Conservation (phyloP, 92 coral and sea anemone genomes). For the Phenganax marumi region DNA sequence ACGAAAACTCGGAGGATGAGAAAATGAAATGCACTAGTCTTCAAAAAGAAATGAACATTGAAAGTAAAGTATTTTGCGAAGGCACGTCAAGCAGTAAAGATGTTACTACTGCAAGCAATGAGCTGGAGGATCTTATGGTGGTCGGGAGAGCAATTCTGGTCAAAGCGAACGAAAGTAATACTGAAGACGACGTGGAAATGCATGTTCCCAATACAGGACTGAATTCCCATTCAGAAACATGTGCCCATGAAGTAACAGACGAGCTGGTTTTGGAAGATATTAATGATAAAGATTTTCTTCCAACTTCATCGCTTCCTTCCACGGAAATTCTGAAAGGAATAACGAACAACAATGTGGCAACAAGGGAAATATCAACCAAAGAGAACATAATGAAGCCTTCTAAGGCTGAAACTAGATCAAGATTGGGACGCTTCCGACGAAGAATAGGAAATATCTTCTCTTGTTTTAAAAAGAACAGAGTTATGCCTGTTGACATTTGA, state of each 20-base stretch:
- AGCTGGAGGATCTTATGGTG: neutral
- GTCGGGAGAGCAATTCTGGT: neutral
- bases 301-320: neutral
- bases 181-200: neutral
- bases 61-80: neutral
- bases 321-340: neutral
- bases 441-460: conserved; percentile 3
- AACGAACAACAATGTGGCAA: neutral
- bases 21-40: neutral
- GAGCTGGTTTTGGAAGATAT: conserved; percentile 26
- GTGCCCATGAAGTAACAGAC: neutral
- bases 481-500: conserved; percentile 10
- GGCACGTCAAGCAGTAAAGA: neutral
- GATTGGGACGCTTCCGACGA: conserved; percentile 12
- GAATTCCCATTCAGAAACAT: conserved; percentile 7
- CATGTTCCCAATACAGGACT: neutral
- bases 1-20: neutral
- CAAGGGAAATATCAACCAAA: neutral
- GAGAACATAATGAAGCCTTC: neutral
- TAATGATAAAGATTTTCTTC: conserved; percentile 28
- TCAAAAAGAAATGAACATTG: neutral
- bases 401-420: neutral
- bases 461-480: conserved; percentile 21
- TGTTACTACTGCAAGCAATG: neutral
- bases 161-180: neutral